phyloP scores from a whole-genome alignment of 2,888 invertebrate species.

The Belgica antarctica region DNA sequence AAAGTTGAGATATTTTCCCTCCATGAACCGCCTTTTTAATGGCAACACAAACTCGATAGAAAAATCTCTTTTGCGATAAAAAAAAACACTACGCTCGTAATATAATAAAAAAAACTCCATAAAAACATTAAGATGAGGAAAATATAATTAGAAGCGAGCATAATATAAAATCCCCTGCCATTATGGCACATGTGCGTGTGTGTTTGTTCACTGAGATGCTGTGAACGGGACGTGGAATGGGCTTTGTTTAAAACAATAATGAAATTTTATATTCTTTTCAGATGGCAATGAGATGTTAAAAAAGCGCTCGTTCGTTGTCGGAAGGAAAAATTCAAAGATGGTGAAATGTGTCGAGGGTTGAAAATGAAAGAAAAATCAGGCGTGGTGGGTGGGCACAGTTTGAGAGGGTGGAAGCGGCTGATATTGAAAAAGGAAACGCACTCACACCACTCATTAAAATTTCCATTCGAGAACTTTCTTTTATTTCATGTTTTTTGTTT shows the following conservation, averaged over 20 bases:
- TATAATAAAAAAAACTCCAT: conserved; percentile 21
- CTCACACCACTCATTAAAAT: neutral
- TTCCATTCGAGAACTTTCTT: conserved; percentile 16
- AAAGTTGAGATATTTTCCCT: conserved; percentile 4
- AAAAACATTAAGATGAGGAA: conserved; percentile 19
- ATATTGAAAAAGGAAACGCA: neutral
- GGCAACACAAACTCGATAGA: neutral
- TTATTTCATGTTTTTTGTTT: conserved; percentile 27
- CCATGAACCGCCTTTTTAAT: neutral
- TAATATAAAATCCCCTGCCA: conserved; percentile 1
- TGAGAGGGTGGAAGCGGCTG: conserved; percentile 2
- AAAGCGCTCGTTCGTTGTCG: conserved; percentile 5
- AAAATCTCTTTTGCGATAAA: conserved; percentile 12
- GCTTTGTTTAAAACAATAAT: conserved; percentile 12
- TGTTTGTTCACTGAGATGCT: conserved; percentile 4
- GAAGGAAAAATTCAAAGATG: conserved; percentile 21
- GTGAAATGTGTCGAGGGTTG: conserved; percentile 19
- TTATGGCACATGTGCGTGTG: conserved; percentile 4
- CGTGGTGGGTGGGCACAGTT: neutral
- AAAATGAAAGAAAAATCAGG: neutral
- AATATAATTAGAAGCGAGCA: conserved; percentile 24
- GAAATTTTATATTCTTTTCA: conserved; percentile 24
- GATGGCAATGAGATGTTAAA: conserved; percentile 6
- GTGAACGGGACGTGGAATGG: no score
- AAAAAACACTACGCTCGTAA: neutral